Evolutionary conservation across 2,888 invertebrate genomes (phyloP), one percentile per base, ranked within the genome.

Genomic region (Zaprionus lineosus): DNA sequence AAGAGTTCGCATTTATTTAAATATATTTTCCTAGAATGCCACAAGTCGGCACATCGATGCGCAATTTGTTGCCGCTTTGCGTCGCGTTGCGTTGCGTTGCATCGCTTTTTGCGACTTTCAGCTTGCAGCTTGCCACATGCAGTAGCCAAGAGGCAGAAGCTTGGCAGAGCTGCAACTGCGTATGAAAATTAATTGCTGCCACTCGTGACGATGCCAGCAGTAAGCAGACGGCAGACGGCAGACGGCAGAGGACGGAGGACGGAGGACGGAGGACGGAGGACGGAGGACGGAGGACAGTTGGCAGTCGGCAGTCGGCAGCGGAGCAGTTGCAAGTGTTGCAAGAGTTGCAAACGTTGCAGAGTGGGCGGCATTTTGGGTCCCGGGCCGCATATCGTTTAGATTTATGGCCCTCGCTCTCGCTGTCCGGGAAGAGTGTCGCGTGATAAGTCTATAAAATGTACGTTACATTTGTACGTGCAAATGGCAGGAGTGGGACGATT

Each of bases 181-280:
- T 81, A 84, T 83, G 84, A 81, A 76, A 82, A 82, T 82, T 82
- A 82, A 86, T 86, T 82, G 86, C 84, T 74, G 86, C 81, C 82
- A 84, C 73, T 86, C 82, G 82, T 82, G 82, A 82, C 84, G 73
- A 63, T 65, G 77, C 43, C 74, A 56, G 52, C 59, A 34, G 62
- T n/a, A n/a, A n/a, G n/a, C 24, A 24, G 24, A 2, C 24, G 28
- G 5, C 26, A 34, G 11, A n/a, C 12, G 28, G 36, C 14, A 31
- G 21, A 21, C 43, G 33, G 15, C 31, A 28, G 37, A 18, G 3
- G n/a, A n/a, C n/a, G 2, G 24, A 6, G n/a, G 24, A 24, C 24
- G n/a, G 24, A 2, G 8, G 28, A 3, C 26, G 26, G 11, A n/a
- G 11, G 28, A 41, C 14, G 26, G 21, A 21, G 37, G 33, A 12